phyloP scores from a whole-genome alignment of 2,797 vertebrate genomes.

The Enteromius radiatus region DNA sequence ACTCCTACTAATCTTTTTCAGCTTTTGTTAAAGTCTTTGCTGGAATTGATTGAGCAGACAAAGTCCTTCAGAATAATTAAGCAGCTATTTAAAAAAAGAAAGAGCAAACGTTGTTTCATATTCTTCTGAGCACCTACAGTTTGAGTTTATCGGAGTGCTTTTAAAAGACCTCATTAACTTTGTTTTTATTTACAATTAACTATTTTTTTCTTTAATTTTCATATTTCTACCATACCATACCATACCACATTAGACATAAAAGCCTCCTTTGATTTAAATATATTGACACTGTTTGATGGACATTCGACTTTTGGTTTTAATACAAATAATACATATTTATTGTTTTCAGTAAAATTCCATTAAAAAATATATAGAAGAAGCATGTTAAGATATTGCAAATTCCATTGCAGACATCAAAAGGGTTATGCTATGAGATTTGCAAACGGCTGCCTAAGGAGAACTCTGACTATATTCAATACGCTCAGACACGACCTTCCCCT shows the following conservation, averaged over 20 bases:
- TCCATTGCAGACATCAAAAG: constrained; percentile 1
- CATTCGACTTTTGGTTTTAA: background rate
- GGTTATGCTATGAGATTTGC: background rate
- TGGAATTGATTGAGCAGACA: constrained; percentile 28
- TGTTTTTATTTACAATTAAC: background rate
- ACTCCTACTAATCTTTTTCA: constrained; percentile 24
- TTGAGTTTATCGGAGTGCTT: background rate
- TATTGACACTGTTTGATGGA: background rate
- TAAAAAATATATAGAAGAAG: background rate
- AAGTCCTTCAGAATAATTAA: constrained; percentile 40
- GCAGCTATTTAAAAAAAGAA: constrained; percentile 35
- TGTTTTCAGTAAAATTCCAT: background rate
- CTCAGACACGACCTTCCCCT: constrained; percentile 28
- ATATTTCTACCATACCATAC: background rate
- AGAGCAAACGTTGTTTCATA: constrained; percentile 12
- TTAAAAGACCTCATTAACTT: constrained; percentile 1
- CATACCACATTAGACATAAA: background rate
- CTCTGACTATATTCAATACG: constrained; percentile 11
- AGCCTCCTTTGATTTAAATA: background rate
- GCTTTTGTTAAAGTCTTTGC: constrained; percentile 28
- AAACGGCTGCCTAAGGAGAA: constrained; percentile 25
- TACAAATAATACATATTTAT: background rate
- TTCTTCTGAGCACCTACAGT: constrained; percentile 4
- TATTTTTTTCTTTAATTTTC: background rate
- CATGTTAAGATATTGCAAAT: background rate